Base-by-base conservation (phyloP, 1,140 invertebrate genomes). In the Orius laevigatus region DNA sequence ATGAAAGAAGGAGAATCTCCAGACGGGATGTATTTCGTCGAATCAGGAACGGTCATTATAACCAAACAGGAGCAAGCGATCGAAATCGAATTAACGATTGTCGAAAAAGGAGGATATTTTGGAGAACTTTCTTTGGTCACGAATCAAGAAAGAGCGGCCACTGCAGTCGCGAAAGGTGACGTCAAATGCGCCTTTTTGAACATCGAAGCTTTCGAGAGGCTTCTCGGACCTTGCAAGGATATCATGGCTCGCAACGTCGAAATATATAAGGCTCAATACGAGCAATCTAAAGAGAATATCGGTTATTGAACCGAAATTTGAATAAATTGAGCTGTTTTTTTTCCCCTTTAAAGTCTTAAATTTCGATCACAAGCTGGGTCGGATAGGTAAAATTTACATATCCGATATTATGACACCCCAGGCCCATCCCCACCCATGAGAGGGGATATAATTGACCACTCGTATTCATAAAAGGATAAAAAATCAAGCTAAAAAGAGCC, bases 241-340 rank as follows among this genome's bases (percentile, higher is more conserved):
- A 80, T 97, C 40, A 95, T 98, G 90, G 94, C 94, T 69, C 76
- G 91, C 56, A 96, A 92, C 68, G 93, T 95, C 62, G 84, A 89
- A 62, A 85, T 93, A 66, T 97, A 97, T 63, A 89, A 95, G 64
- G 82, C 90, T 65, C 90, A 96, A 58, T 59, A 77, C 43, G 36
- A 38, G n/a, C n/a, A 38, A 8, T 6, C 33, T 34, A 8, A 8
- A 8, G 8, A 12, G n/a, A 3, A 38, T 12, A 3, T 16, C 15
- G 15, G 36, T 4, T n/a, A 34, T 6, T n/a, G n/a, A n/a, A 8
- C 8, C 33, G 33, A 8, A 8, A 34, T 34, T n/a, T 8, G 33
- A 8, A n/a, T 8, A 34, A 34, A 34, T n/a, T n/a, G n/a, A n/a
- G n/a, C 33, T 8, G 33, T 34, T 34, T 34, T 8, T n/a, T 8